Conservation (phyloP, 1,140 invertebrate genomes). For the Drosophila nannoptera region DNA sequence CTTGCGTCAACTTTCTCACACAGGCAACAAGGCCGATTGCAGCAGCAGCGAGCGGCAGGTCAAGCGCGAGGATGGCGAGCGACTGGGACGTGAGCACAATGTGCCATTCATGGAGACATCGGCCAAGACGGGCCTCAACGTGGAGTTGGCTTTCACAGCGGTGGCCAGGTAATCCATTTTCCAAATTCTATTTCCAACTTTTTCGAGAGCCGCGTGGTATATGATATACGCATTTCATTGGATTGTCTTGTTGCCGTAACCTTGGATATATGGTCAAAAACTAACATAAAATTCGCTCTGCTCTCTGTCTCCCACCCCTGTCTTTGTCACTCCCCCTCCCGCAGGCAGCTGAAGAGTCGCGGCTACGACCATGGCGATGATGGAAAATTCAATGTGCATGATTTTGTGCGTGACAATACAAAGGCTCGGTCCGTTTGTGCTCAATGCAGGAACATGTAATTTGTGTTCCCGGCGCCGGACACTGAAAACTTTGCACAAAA, state of each 20-base stretch:
- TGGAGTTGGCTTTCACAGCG: slow-evolving; percentile 89
- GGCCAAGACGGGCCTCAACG: slow-evolving; percentile 91
- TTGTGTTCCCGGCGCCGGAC: slow-evolving; percentile 36
- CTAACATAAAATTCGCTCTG: not conserved
- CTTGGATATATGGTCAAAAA: not conserved
- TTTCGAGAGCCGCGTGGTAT: not conserved
- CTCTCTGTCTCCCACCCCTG: too few species aligned
- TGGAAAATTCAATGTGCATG: slow-evolving; percentile 84
- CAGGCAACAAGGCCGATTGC: slow-evolving; percentile 92
- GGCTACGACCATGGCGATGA: slow-evolving; percentile 81
- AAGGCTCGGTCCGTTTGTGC: slow-evolving; percentile 80
- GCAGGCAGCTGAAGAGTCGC: slow-evolving; percentile 83
- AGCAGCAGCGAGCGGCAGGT: slow-evolving; percentile 86
- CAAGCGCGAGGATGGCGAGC: slow-evolving; percentile 88
- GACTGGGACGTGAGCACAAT: slow-evolving; percentile 89
- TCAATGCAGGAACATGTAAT: slow-evolving; percentile 79
- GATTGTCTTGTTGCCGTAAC: not conserved
- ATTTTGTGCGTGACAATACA: slow-evolving; percentile 84
- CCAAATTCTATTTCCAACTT: slow-evolving; percentile 7
- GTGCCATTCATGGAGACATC: slow-evolving; percentile 93
- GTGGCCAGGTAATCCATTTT: slow-evolving; percentile 82
- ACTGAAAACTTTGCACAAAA: slow-evolving; percentile 56
- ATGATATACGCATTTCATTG: not conserved
- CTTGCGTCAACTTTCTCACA: not conserved
- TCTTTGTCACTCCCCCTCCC: slow-evolving; percentile 34